Base-by-base conservation (phyloP, 2,888 invertebrate species). In the Eupithecia tripunctaria region DNA sequence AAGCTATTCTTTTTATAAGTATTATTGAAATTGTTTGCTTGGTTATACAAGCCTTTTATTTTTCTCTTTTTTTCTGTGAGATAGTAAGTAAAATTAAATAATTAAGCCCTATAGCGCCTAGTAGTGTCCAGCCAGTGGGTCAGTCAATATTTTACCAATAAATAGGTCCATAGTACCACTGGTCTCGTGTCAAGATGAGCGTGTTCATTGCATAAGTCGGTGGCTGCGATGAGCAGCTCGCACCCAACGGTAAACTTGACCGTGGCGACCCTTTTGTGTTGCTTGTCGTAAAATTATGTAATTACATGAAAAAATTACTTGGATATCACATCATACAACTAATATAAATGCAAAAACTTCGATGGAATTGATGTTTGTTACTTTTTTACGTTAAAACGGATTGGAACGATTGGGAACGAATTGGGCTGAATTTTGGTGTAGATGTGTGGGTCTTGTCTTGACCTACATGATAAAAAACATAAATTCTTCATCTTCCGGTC, bases 151-250 rank as follows among this genome's bases (percentile, higher is more conserved):
- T 56, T 56, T 56, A 56, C 25, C 51, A 56, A 56, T 56, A 56
- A 56, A 56, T 56, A 56, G 56, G 56, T 4, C 12, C 18, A 29
- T 60, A 29, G 60, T 60, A 60, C 38, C 3, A 41, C 47, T 18
- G 56, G 56, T 21, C 25, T 25, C 21, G 56, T 67, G 67, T 67
- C 67, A 67, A 67, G 67, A 67, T 38, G 59, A 67, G 36, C 67
- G 8, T 67, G 36, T 67, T 36, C 51, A 56, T 59, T 59, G 67
- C 67, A 67, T 67, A 66, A 65, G 65, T 21, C 25, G 27, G 32
- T 21, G 14, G 29, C 21, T 21, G 63, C 32, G 63, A 21, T n/a
- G 7, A 15, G 60, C 8, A 29, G 29, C 60, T 60, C 18, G 29
- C 29, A 60, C 29, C 56, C 4, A 25, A 18, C 2, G 7, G 29